Conservation (phyloP, 2,888 invertebrate species). For the Acrobasis repandana region DNA sequence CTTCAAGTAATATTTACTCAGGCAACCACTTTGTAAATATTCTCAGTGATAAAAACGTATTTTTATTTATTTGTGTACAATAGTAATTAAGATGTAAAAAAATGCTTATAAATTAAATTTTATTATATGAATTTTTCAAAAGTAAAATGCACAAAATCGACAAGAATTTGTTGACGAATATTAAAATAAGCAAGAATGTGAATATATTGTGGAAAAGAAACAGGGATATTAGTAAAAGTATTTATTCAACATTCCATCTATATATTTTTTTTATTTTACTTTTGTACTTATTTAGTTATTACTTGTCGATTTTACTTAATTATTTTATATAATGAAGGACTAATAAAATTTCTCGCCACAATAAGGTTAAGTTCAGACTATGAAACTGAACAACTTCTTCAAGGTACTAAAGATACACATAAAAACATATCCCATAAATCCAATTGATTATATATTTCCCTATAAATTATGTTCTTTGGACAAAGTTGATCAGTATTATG, state of each 20-base stretch:
- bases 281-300: background rate
- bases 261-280: background rate
- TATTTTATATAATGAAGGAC: no score
- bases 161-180: background rate
- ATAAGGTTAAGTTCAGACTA: no score
- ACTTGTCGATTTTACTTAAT: background rate
- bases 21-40: slow-evolving; percentile 6
- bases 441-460: no score
- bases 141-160: slow-evolving; percentile 7
- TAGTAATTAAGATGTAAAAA: slow-evolving; percentile 11
- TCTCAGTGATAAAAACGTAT: slow-evolving; percentile 3
- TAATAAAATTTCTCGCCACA: no score
- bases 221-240: background rate
- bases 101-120: background rate
- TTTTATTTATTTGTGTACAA: slow-evolving; percentile 10
- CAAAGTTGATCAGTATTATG: no score
- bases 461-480: no score
- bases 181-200: background rate
- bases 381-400: no score
- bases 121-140: background rate
- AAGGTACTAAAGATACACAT: no score
- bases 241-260: background rate
- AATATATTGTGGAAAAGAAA: background rate
- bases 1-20: slow-evolving; percentile 3
- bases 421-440: no score